These are phyloP conservation scores for Steatocranus sp. DNA, from an alignment of 2,797 vertebrate species.

Conservation along the genomic window DNA sequence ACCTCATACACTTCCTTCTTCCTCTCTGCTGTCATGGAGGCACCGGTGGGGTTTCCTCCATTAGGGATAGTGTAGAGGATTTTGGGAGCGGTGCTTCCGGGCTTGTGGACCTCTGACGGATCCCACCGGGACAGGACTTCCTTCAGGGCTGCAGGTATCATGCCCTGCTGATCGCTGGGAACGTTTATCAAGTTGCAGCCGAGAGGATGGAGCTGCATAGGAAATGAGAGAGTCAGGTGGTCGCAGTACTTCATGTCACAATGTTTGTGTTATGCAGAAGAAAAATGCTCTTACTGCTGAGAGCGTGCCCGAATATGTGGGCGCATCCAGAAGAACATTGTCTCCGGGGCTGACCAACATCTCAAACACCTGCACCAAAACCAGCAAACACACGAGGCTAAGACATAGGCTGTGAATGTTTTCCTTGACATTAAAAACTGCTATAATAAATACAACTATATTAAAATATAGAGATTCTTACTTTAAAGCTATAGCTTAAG, in stretches of 20 bases:
- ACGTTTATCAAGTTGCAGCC: slow-evolving; percentile 82
- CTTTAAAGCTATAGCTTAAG: neutral
- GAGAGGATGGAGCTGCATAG: slow-evolving; percentile 76
- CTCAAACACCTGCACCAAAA: slow-evolving; percentile 83
- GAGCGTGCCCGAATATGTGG: slow-evolving; percentile 86
- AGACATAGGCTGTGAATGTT: neutral
- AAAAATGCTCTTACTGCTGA: slow-evolving; percentile 74
- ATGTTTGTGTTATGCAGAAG: neutral
- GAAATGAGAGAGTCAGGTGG: neutral
- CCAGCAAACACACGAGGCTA: neutral
- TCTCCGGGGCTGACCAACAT: slow-evolving; percentile 91
- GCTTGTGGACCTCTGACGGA: slow-evolving; percentile 69
- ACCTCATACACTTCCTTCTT: slow-evolving; percentile 86
- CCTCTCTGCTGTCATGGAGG: slow-evolving; percentile 77
- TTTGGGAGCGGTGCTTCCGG: slow-evolving; percentile 58
- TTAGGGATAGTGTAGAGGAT: slow-evolving; percentile 86
- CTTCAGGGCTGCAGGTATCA: slow-evolving; percentile 78
- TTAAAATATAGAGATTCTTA: neutral
- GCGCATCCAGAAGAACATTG: slow-evolving; percentile 85
- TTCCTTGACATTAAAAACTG: neutral
- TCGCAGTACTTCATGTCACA: neutral
- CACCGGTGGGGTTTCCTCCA: slow-evolving; percentile 83
- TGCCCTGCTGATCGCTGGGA: slow-evolving; percentile 79
- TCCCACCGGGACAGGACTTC: slow-evolving; percentile 79
- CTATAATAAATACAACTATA: neutral